phyloP scores from a whole-genome alignment of 2,113 vertebrate species.

The Brevimyrus niger region DNA sequence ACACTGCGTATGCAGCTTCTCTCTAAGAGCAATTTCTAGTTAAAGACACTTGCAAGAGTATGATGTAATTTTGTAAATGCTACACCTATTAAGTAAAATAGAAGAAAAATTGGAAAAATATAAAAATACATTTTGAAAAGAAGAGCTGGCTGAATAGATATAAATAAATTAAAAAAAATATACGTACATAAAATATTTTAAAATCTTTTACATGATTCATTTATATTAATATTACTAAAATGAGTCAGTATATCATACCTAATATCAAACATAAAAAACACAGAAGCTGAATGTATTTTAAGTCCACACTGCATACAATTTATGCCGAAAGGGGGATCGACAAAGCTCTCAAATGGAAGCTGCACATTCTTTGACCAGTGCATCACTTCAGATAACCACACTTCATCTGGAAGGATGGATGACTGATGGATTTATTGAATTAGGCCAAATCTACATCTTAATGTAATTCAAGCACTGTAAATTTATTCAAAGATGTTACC shows the following conservation, averaged over 20 bases:
- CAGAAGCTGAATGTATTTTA: neutral
- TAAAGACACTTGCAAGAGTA: neutral
- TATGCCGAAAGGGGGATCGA: neutral
- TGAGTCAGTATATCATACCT: neutral
- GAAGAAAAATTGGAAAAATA: neutral
- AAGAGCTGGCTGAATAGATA: neutral
- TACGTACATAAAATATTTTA: neutral
- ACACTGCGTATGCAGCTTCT: neutral
- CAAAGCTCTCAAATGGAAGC: neutral
- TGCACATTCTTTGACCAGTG: neutral
- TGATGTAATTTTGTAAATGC: neutral
- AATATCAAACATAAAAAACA: neutral
- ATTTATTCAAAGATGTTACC: neutral
- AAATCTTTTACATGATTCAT: neutral
- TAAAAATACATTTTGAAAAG: too few species aligned
- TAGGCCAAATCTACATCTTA: neutral
- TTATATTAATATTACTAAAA: neutral
- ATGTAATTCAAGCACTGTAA: neutral
- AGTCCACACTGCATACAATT: neutral
- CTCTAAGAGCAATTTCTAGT: neutral
- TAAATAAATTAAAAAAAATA: neutral
- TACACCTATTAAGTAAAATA: neutral
- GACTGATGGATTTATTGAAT: neutral
- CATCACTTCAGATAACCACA: neutral
- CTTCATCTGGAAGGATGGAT: neutral